phyloP scores from a whole-genome alignment of 92 coral and sea anemone genomes.

The Metridium senile region DNA sequence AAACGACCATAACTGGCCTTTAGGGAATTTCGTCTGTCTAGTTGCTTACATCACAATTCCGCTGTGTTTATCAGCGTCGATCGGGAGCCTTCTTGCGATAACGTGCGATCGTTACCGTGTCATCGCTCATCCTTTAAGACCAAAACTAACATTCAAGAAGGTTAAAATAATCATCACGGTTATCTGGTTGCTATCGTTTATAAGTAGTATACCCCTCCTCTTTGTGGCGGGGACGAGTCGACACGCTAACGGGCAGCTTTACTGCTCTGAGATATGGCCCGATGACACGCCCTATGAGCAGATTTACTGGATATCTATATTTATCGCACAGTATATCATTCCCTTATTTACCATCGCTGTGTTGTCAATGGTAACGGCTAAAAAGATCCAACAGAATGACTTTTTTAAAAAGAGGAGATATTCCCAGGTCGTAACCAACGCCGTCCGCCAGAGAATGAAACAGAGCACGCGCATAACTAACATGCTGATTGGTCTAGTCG shows the following conservation, averaged over 20 bases:
- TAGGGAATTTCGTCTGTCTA: slow-evolving; percentile 81
- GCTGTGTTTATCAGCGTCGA: slow-evolving; percentile 77
- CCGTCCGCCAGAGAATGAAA: slow-evolving; percentile 63
- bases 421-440: slow-evolving; percentile 59
- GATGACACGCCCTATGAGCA: slow-evolving; percentile 49
- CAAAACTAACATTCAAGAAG: slow-evolving; percentile 56
- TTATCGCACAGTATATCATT: slow-evolving; percentile 74
- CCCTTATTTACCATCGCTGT: slow-evolving; percentile 71
- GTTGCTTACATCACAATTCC: slow-evolving; percentile 82
- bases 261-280: slow-evolving; percentile 75
- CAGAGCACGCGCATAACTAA: slow-evolving; percentile 83
- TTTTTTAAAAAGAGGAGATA: slow-evolving; percentile 39
- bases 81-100: slow-evolving; percentile 80
- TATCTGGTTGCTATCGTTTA: slow-evolving; percentile 74
- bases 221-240: slow-evolving; percentile 69
- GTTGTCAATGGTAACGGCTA: slow-evolving; percentile 54
- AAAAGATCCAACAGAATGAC: slow-evolving; percentile 37
- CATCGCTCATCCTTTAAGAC: slow-evolving; percentile 71
- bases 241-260: slow-evolving; percentile 54
- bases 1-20: slow-evolving; percentile 89
- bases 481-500: slow-evolving; percentile 78
- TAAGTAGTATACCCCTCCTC: slow-evolving; percentile 69
- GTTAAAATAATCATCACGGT: slow-evolving; percentile 67
- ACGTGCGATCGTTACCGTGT: slow-evolving; percentile 80
- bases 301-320: slow-evolving; percentile 82